These are phyloP conservation scores for Ctenomys sociabilis DNA, from an alignment of 2,113 vertebrate species.

Conservation along the genomic window DNA sequence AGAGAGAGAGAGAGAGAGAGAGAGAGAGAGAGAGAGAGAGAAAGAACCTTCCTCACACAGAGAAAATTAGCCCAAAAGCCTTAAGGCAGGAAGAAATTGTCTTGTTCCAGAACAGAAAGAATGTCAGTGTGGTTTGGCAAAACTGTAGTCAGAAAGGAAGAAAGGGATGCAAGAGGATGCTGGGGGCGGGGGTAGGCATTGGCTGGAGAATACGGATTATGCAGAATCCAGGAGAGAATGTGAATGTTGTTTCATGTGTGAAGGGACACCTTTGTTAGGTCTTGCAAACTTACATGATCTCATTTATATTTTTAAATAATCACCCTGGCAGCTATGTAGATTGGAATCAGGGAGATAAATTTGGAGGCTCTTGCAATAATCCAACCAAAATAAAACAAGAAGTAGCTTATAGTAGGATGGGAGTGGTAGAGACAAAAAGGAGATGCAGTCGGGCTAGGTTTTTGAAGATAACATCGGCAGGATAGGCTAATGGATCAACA, in stretches of 20 bases:
- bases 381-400: slow-evolving; percentile 49
- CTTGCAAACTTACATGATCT: slow-evolving; percentile 58
- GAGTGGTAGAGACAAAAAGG: not conserved
- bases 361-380: slow-evolving; percentile 43
- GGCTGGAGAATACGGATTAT: not conserved
- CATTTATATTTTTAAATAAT: slow-evolving; percentile 60
- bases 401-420: not conserved
- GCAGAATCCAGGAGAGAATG: not conserved
- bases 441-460: not conserved
- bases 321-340: slow-evolving; percentile 9
- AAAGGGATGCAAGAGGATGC: not conserved
- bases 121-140: slow-evolving; percentile 43
- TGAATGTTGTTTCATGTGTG: not conserved
- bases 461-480: slow-evolving; percentile 55
- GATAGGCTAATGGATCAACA: not conserved
- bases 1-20: no score
- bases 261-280: slow-evolving; percentile 28
- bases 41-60: slow-evolving; percentile 18
- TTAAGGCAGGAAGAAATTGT: slow-evolving; percentile 48
- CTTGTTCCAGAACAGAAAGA: slow-evolving; percentile 34
- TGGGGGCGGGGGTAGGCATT: not conserved
- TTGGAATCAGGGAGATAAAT: slow-evolving; percentile 37
- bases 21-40: not conserved
- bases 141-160: not conserved
- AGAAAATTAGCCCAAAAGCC: not conserved